Evolutionary conservation across 2,113 vertebrate species (phyloP).

Genomic region (Lagenorhynchus albirostris): DNA sequence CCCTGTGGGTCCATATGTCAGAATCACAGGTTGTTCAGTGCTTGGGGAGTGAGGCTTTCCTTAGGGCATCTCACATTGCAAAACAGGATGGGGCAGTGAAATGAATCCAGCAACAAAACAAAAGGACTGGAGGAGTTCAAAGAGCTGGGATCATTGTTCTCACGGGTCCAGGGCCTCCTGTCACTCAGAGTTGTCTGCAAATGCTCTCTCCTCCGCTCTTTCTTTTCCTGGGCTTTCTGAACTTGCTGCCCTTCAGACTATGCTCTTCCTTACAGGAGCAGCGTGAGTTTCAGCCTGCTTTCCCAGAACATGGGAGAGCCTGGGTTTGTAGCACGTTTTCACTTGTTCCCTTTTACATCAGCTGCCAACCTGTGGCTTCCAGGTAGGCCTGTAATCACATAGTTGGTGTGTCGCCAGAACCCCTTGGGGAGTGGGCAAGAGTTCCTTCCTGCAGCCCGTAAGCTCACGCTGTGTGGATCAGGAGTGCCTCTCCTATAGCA

Average conservation of each 20-base stretch:
- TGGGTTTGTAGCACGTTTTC: not conserved
- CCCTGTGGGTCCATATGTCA: not conserved
- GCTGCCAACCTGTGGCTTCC: not conserved
- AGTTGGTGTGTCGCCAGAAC: not conserved
- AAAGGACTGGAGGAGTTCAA: not conserved
- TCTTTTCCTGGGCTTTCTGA: not conserved
- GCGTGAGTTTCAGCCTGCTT: not conserved
- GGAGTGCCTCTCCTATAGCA: not conserved
- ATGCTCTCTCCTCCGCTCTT: not conserved
- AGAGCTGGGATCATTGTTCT: not conserved
- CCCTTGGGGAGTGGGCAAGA: not conserved
- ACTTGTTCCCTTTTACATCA: not conserved
- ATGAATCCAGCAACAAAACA: not conserved
- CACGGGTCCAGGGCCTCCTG: not conserved
- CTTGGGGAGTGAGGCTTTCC: not conserved
- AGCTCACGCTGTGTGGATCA: not conserved
- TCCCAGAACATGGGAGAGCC: not conserved
- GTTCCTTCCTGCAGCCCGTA: not conserved
- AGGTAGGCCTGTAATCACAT: not conserved
- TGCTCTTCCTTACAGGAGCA: accelerated
- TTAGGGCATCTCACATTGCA: not conserved
- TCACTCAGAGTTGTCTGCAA: not conserved
- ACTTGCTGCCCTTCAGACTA: not conserved
- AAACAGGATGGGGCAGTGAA: not conserved
- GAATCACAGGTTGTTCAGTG: not conserved